phyloP scores from a whole-genome alignment of 2,888 invertebrate species.

The Phragmatobia fuliginosa region DNA sequence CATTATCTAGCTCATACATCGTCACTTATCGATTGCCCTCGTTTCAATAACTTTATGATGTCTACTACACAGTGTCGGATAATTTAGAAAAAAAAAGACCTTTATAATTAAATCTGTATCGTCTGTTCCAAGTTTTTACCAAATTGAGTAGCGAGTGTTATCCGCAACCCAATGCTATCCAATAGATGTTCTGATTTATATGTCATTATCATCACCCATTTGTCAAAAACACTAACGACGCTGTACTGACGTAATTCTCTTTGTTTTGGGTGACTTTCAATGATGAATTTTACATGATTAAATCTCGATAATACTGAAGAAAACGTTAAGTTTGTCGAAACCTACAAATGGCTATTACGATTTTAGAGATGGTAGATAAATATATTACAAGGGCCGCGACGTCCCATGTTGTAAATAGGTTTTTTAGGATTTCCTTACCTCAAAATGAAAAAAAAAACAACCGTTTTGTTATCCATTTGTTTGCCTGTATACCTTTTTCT shows the following conservation, averaged over 20 bases:
- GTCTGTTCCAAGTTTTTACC: background rate
- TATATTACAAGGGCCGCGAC: too few species aligned
- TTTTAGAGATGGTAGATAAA: too few species aligned
- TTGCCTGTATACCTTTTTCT: background rate
- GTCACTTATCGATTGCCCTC: conserved; percentile 64
- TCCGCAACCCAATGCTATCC: background rate
- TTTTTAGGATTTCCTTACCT: background rate
- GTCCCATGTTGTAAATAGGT: background rate
- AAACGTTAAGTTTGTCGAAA: background rate
- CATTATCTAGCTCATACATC: conserved; percentile 51
- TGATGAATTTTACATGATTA: background rate
- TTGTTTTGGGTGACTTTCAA: background rate
- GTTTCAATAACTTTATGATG: conserved; percentile 50
- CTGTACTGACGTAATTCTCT: background rate
- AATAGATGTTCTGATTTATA: background rate
- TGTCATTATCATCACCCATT: background rate
- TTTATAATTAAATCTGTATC: background rate
- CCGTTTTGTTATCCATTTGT: background rate
- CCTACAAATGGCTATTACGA: background rate
- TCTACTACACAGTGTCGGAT: conserved; percentile 25
- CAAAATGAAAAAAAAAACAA: background rate
- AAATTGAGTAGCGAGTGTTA: background rate
- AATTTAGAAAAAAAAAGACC: background rate
- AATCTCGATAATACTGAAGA: background rate
- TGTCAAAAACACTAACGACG: background rate